Percentiles rank a stretch among this genome's conserved stretches.
phyloP scores from a whole-genome alignment of 1,140 invertebrate genomes.

The Caenorhabditis briggsae region DNA sequence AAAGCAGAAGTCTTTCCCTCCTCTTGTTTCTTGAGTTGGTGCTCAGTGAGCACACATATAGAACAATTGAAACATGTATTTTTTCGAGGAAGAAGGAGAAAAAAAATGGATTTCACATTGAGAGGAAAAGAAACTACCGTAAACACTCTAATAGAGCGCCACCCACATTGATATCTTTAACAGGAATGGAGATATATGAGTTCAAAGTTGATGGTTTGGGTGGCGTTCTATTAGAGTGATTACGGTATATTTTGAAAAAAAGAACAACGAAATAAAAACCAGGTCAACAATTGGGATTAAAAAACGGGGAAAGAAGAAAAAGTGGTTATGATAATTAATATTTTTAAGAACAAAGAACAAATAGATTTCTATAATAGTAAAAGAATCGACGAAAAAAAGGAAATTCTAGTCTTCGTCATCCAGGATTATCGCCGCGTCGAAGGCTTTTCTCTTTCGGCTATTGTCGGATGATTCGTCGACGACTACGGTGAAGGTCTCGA shows the following conservation, averaged over 20 bases:
- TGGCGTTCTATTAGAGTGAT: too few species aligned
- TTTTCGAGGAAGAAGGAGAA: background rate
- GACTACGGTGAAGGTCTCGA: slow-evolving; percentile 44
- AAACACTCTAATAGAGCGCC: too few species aligned
- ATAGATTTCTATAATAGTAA: too few species aligned
- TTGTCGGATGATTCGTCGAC: background rate
- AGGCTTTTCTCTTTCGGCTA: background rate
- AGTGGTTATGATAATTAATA: too few species aligned
- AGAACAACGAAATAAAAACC: background rate
- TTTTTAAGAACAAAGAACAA: too few species aligned
- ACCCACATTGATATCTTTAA: too few species aligned
- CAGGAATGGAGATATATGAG: too few species aligned
- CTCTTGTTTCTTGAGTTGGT: background rate
- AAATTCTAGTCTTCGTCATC: background rate
- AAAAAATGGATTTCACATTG: background rate
- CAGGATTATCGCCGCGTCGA: slow-evolving; percentile 28
- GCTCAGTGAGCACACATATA: background rate
- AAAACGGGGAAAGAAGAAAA: background rate
- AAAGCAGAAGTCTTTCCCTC: background rate
- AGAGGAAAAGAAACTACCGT: too few species aligned
- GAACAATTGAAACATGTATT: too few species aligned
- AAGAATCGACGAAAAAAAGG: background rate
- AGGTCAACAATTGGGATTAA: background rate
- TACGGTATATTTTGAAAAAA: background rate
- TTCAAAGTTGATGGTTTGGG: too few species aligned